Base-by-base conservation (phyloP, 2,797 vertebrate genomes). In the Hemitrygon akajei region DNA sequence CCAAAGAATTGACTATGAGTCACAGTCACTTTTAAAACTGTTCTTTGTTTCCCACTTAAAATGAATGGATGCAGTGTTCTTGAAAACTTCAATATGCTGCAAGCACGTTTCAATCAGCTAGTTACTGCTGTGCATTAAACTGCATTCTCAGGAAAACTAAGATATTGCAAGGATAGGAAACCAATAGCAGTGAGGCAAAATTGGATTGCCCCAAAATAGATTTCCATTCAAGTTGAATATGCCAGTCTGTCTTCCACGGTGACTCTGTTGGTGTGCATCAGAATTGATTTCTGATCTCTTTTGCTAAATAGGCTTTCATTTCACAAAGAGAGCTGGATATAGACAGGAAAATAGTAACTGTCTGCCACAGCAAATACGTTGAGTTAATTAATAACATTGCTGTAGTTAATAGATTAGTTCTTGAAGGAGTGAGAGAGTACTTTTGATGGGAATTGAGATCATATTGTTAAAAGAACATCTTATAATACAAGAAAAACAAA, bases 191-290 rank as follows among this genome's bases (percentile, higher is more conserved):
- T 76, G 16, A 89, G 86, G 86, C 16, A 89, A 89, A 89, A 89
- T 89, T 89, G 86, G 86, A 69, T 89, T 89, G n/a, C n/a, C 86
- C 84, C 63, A 66, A 34, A 89, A 89, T 69, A 89, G 86, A 69
- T 89, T 89, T 89, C 63, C 86, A 22, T 69, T 89, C 63, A 69
- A 66, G 7, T 89, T 89, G 34, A 63, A 89, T 25, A 89, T 89
- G 60, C 86, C 86, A 69, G 60, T 69, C 63, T 34, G 22, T 69
- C n/a, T 89, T 34, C 86, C 63, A 20, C 37, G 22, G 63, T n/a
- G 86, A 66, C n/a, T 66, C n/a, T n/a, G 66, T 34, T 89, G 86
- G 30, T 89, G 86, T 37, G 69, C 18, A 69, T 34, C 30, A 87
- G 84, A 34, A 18, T 89, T 37, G 86, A 89, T 89, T 89, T 89